Base-by-base conservation (phyloP, 2,797 vertebrate species). In the Myotis findleyi region DNA sequence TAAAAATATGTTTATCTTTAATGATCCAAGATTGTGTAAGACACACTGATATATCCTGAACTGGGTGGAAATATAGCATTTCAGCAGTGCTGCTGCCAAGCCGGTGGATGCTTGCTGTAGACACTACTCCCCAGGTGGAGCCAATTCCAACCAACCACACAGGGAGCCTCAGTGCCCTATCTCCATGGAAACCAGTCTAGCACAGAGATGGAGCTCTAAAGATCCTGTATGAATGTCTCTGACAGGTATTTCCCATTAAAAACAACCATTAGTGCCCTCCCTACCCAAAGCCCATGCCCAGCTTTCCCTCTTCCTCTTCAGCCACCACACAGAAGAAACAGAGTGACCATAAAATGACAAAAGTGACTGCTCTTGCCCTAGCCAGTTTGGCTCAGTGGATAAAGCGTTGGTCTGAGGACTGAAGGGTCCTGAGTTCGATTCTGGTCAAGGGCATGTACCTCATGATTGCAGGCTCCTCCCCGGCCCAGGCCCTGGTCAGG, bases 1-100 rank as follows among this genome's bases (percentile, higher is more conserved):
- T 97, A 97, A 97, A 97, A 97, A 97, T 97, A 97, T 51, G 95
- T 97, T 96, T 95, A 83, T 96, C 96, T 97, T 97, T 97, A 97
- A 95, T 97, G 95, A 97, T 87, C 80, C 85, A 92, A 96, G 97
- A 93, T 96, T 95, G 81, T 93, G 95, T 92, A 96, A 95, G 94
- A 97, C 94, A 95, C 95, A 94, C 64, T 36, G 87, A 94, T 59
- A 91, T 33, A 96, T 96, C 94, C 96, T 95, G 89, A 93, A 83
- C 0, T 87, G 93, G 96, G 92, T 93, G 88, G 89, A 92, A 94
- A 95, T 25, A 93, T 51, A 82, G 89, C 91, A 72, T 92, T 86
- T 94, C 72, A 75, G 89, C 30, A 33, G 47, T 82, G 94, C 85
- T 91, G 83, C 91, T 66, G 47, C 89, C 93, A 91, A 55, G 53